Percentiles rank a stretch among this genome's conserved stretches.
These are phyloP conservation scores for Smutsia gigantea DNA, from an alignment of 2,797 vertebrate genomes.

Conservation along the genomic window DNA sequence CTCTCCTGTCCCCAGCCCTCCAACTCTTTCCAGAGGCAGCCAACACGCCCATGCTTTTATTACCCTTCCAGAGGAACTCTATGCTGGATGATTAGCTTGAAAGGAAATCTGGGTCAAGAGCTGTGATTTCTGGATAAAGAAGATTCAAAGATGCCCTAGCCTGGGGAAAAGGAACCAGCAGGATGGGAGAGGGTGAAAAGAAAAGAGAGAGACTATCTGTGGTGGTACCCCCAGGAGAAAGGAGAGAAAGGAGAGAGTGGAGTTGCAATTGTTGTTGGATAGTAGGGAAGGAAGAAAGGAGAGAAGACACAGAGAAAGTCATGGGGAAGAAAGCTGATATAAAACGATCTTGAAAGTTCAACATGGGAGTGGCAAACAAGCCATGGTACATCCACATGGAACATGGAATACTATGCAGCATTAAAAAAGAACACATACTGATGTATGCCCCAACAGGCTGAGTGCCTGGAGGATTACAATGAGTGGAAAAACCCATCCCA, in stretches of 20 bases:
- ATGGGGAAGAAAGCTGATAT: accelerated
- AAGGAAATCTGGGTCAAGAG: not conserved
- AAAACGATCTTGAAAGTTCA: not conserved
- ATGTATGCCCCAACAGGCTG: not conserved
- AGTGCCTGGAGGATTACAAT: not conserved
- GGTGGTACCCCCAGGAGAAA: not conserved
- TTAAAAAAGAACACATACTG: not conserved
- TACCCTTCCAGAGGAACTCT: not conserved
- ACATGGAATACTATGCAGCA: not conserved
- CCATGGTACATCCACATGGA: not conserved
- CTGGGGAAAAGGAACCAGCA: not conserved
- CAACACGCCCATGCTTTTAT: accelerated
- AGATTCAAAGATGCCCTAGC: not conserved
- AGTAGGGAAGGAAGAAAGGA: not conserved
- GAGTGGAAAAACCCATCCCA: not conserved
- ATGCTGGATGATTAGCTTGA: not conserved
- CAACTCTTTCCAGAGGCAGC: not conserved
- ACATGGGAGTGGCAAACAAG: not conserved
- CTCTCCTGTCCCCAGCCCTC: not conserved
- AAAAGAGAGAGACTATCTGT: not conserved
- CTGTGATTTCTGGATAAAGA: not conserved
- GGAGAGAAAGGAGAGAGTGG: not conserved
- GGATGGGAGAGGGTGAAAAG: not conserved
- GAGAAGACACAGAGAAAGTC: accelerated
- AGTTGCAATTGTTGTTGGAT: not conserved